phyloP scores from a whole-genome alignment of 2,113 vertebrate species.

The Sarotherodon lohbergeri region DNA sequence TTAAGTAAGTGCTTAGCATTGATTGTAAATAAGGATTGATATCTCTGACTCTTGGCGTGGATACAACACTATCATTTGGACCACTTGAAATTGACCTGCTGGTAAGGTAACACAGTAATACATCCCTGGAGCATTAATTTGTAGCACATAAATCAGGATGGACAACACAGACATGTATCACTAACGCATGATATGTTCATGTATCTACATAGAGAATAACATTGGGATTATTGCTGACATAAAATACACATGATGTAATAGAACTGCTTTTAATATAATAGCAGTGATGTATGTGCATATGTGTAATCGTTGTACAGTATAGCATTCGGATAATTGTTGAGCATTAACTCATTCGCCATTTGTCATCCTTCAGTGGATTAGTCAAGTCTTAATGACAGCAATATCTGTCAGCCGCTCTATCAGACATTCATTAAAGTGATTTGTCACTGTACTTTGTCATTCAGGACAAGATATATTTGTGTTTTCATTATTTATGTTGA shows the following conservation, averaged over 20 bases:
- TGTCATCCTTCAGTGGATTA: conserved; percentile 29
- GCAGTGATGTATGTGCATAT: not conserved
- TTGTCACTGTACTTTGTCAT: conserved; percentile 23
- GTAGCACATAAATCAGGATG: not conserved
- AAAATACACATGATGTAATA: not conserved
- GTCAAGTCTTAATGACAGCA: conserved; percentile 19
- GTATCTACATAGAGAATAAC: not conserved
- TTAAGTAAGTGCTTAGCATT: not conserved
- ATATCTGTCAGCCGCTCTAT: conserved; percentile 26
- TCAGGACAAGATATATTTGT: conserved; percentile 14
- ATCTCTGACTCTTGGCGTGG: not conserved
- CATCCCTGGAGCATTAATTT: not conserved
- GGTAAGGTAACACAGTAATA: not conserved
- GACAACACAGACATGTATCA: not conserved
- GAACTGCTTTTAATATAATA: not conserved
- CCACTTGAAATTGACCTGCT: not conserved
- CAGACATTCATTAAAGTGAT: conserved; percentile 27
- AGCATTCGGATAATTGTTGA: conserved; percentile 8
- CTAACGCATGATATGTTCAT: not conserved
- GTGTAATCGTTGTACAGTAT: not conserved
- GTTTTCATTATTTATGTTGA: conserved; percentile 10
- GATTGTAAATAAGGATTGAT: not conserved
- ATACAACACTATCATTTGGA: not conserved
- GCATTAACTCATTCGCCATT: conserved; percentile 33
- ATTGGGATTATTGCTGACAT: not conserved